These are phyloP conservation scores for Galago senegalensis DNA, from an alignment of 2,797 vertebrate species.

Conservation along the genomic window DNA sequence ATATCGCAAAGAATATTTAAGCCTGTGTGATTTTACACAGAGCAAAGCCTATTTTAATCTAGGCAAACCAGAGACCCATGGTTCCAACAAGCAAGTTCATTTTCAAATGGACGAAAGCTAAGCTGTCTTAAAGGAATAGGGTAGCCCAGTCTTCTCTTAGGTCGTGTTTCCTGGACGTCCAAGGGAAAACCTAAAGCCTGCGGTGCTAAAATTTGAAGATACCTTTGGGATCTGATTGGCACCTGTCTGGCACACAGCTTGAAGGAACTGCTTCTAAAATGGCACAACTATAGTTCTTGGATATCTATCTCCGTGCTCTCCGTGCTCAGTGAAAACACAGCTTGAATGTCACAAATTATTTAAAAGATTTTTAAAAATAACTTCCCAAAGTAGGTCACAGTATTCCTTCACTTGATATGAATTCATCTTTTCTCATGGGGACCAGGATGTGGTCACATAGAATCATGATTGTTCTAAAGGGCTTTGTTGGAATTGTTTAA, in stretches of 20 bases:
- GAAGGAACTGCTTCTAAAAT: neutral
- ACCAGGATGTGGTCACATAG: neutral
- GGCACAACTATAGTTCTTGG: neutral
- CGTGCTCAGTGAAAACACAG: neutral
- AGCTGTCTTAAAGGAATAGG: neutral
- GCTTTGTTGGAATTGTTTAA: constrained; percentile 19
- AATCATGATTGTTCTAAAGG: neutral
- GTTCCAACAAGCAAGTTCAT: neutral
- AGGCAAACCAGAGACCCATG: neutral
- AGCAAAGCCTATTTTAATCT: neutral
- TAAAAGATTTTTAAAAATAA: constrained; percentile 49
- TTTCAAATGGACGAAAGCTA: constrained; percentile 8
- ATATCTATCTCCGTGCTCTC: neutral
- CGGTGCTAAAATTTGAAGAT: neutral
- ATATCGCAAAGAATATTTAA: neutral
- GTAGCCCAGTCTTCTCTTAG: neutral
- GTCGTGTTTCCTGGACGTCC: neutral
- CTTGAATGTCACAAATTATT: constrained; percentile 27
- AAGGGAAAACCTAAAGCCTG: neutral
- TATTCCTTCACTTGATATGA: constrained; percentile 30
- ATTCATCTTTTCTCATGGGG: neutral
- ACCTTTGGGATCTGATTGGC: neutral
- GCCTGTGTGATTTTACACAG: neutral
- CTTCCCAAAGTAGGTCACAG: neutral
- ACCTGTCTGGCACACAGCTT: neutral